Evolutionary conservation across 1,140 invertebrate genomes (phyloP), one percentile per base, ranked within the genome.

Genomic region (Zeugodacus cucurbitae): DNA sequence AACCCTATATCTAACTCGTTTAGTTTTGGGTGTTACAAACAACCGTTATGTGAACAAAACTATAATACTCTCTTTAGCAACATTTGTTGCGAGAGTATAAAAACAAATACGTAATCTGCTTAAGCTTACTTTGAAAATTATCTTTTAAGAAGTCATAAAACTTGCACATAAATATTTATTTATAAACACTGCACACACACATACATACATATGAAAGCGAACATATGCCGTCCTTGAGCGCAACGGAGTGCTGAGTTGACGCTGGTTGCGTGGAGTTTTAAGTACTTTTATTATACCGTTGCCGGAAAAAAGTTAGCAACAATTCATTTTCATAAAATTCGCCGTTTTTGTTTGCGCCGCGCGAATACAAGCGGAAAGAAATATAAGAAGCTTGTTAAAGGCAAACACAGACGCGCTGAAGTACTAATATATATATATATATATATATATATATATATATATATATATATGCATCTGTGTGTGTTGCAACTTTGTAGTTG

Each of bases 291-390:
- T 82, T 82, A 14, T 41, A 74, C 37, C 5, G 10, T 74, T 82
- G 41, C 41, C n/a, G 74, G 37, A 82, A 82, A 44, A 82, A 82
- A 54, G 74, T 82, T 54, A 14, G n/a, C 37, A 82, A 82, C 74
- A 82, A 82, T 82, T 82, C 74, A 82, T 82, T 44, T 82, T 82
- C 74, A 82, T 82, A 34, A 74, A 74, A 62, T 26, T 62, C n/a
- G 0, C 8, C 8, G 6, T 26, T 5, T 26, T 26, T 48, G 48
- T 82, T 48, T 26, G 7, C 8, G 44, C 41, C n/a, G 2, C 22
- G n/a, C 70, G 37, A 82, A 22, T 82, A 82, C 41, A 26, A 82
- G 74, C 74, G 74, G 74, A 82, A 82, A 82, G 34, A 41, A 82
- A 82, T 48, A 82, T 82, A 82, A 82, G 74, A 26, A 82, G 41